Conservation (phyloP, 1,140 invertebrate genomes). For the Achatina immaculata region DNA sequence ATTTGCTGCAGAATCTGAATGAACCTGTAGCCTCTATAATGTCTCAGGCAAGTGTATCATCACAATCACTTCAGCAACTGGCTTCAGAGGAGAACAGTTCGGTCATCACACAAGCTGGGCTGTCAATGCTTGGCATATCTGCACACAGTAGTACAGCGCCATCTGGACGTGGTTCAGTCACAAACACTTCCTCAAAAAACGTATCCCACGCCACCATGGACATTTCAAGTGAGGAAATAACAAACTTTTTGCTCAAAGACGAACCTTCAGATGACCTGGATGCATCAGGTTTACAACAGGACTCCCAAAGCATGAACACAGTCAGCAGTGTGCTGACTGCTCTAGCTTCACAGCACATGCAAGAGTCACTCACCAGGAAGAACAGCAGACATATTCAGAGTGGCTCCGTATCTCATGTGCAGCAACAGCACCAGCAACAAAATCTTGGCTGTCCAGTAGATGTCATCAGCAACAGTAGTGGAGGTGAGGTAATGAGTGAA, state of each 20-base stretch:
- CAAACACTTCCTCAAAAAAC: constrained; percentile 3
- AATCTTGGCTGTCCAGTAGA: neutral
- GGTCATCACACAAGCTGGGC: constrained; percentile 2
- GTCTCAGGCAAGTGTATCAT: neutral
- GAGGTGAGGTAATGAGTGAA: neutral
- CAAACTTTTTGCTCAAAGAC: constrained; percentile 42
- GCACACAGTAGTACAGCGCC: neutral
- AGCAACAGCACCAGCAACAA: constrained; percentile 6
- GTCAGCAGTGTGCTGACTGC: constrained; percentile 56
- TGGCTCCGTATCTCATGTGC: constrained; percentile 7
- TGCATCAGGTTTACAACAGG: neutral
- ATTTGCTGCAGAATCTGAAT: constrained; percentile 55
- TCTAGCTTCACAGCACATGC: constrained; percentile 54
- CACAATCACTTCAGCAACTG: neutral
- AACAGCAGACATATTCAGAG: neutral
- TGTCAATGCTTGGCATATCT: constrained; percentile 33
- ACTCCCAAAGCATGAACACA: constrained; percentile 19
- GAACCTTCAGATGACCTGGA: constrained; percentile 30
- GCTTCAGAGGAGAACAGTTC: constrained; percentile 11
- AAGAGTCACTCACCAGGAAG: constrained; percentile 36
- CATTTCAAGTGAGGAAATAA: constrained; percentile 35
- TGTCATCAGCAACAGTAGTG: neutral
- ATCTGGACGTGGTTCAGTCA: neutral
- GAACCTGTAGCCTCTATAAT: constrained; percentile 48
- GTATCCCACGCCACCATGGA: neutral